Evolutionary conservation across 2,888 invertebrate genomes (phyloP), one percentile per base, ranked within the genome.

Genomic region (Merodon equestris): DNA sequence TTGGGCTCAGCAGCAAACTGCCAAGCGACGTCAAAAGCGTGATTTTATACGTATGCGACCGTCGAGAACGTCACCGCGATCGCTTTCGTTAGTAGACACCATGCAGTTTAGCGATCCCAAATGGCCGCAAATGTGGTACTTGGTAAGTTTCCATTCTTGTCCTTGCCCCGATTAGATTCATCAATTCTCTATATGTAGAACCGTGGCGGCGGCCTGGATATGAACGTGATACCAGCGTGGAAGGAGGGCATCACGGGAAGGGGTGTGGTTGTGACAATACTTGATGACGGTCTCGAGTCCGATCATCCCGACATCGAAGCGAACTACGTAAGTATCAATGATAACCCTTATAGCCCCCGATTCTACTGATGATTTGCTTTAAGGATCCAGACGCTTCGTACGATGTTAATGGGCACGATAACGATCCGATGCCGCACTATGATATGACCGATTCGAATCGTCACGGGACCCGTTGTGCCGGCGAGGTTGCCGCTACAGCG

Each of bases 161-260:
- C 27, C n/a, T 15, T 15, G 9, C 0, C 15, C 14, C n/a, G n/a
- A n/a, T 15, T n/a, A 9, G 13, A 68, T 10, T 27, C 15, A n/a
- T n/a, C 12, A 40, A 12, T 19, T 1, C 15, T 44, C 15, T 13
- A 7, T 4, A 82, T 86, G 89, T 88, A 96, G 96, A 96, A 96
- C 88, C 93, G 97, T 64, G 97, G 97, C n/a, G 93, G 93, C 77
- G 96, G 96, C 10, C 89, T 97, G 81, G 97, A 97, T 86, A 98
- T 99, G 98, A 97, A 98, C 89, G 98, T 99, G 81, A 93, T 95
- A 85, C 95, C 95, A 66, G 98, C 97, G 40, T 99, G 99, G 98
- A 92, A 93, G 86, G 94, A 95, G 88, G 98, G 97, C 56, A 93
- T 96, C 85, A 98, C 98, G 0, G 99, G 98, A 38, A 93, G 93